phyloP scores from a whole-genome alignment of 2,797 vertebrate genomes.

The Xiphophorus birchmanni region DNA sequence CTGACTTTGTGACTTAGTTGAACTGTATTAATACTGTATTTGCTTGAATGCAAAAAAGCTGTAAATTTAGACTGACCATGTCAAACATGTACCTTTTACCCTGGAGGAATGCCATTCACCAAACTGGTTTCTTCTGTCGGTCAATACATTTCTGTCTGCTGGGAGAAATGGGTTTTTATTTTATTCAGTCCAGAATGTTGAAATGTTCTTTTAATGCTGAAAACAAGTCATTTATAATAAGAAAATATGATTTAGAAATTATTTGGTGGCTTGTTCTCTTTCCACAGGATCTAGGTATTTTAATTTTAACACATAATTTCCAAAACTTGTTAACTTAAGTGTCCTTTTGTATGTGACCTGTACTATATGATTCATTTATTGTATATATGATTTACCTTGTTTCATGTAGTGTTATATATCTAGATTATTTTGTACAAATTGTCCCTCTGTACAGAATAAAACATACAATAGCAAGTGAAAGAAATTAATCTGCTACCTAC shows the following conservation, averaged over 20 bases:
- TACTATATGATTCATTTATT: constrained; percentile 93
- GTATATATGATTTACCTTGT: constrained; percentile 99
- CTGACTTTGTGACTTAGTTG: constrained; percentile 75
- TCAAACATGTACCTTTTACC: constrained; percentile 88
- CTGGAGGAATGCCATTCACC: constrained; percentile 89
- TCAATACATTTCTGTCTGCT: constrained; percentile 70
- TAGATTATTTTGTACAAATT: constrained; percentile 99
- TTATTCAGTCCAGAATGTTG: constrained; percentile 61
- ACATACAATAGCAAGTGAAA: constrained; percentile 90
- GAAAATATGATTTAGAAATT: constrained; percentile 64
- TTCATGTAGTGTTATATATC: constrained; percentile 97
- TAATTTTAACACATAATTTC: constrained; percentile 83
- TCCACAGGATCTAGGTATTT: constrained; percentile 79
- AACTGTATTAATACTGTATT: constrained; percentile 81
- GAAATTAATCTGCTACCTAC: constrained; percentile 90
- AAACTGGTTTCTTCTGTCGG: constrained; percentile 68
- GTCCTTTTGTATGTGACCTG: constrained; percentile 97
- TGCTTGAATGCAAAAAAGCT: constrained; percentile 79
- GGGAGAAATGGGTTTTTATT: constrained; percentile 72
- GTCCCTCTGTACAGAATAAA: constrained; percentile 97
- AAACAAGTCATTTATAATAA: constrained; percentile 58
- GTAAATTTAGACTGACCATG: constrained; percentile 86
- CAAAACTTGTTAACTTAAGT: constrained; percentile 89
- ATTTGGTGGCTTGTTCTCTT: constrained; percentile 82
- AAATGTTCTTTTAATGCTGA: constrained; percentile 70